Evolutionary conservation across 2,888 invertebrate species (phyloP).

Genomic region (Galerucella pusilla): DNA sequence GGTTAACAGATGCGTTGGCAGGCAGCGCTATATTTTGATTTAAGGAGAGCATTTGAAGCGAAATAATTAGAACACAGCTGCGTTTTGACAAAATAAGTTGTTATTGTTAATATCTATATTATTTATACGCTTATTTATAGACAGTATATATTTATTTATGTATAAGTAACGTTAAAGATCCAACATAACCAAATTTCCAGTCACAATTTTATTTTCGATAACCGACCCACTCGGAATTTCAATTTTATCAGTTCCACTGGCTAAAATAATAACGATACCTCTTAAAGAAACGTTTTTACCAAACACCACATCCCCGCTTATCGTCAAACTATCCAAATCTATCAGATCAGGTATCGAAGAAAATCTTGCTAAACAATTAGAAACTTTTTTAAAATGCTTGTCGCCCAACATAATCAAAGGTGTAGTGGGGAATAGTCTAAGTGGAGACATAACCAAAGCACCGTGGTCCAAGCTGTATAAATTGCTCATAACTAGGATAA

Average conservation of each 20-base stretch:
- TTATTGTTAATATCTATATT: not conserved
- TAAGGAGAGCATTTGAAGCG: too few species aligned
- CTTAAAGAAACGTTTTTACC: conserved; percentile 93
- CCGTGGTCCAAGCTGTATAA: conserved; percentile 92
- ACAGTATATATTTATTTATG: not conserved
- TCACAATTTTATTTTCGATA: conserved; percentile 98
- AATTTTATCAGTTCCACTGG: conserved; percentile 98
- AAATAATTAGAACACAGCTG: too few species aligned
- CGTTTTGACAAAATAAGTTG: too few species aligned
- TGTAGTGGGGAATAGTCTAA: conserved; percentile 95
- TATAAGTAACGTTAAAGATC: conserved; percentile 78
- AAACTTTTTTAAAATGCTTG: conserved; percentile 95
- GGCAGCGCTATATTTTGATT: too few species aligned
- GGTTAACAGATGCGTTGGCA: too few species aligned
- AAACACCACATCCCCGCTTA: conserved; percentile 99
- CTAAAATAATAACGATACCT: conserved; percentile 99
- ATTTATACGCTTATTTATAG: not conserved
- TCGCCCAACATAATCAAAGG: conserved; percentile 97
- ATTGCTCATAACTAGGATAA: conserved; percentile 97
- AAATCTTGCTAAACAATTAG: conserved; percentile 90
- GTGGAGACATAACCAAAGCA: conserved; percentile 91
- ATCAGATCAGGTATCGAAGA: conserved; percentile 96
- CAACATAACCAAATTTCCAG: conserved; percentile 97
- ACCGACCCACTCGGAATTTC: conserved; percentile 97
- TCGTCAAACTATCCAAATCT: conserved; percentile 97